These are phyloP conservation scores for Corynorhinus townsendii DNA, from an alignment of 2,113 vertebrate species.

Conservation along the genomic window DNA sequence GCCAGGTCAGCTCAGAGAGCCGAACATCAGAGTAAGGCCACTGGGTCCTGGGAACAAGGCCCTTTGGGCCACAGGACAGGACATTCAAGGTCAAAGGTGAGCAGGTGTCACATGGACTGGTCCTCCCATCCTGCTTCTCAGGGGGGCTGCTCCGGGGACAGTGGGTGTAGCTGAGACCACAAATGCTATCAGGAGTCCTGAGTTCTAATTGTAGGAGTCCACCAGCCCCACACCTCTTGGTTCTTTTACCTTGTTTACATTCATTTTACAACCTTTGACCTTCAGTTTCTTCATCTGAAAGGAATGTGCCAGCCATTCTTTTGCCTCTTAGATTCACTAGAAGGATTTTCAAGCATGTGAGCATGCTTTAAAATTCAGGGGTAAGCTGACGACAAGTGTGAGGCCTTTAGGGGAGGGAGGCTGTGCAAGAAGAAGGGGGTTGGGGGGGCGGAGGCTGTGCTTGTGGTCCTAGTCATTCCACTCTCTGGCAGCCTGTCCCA, in stretches of 20 bases:
- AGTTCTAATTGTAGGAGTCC: neutral
- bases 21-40: neutral
- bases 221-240: neutral
- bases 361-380: neutral
- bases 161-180: neutral
- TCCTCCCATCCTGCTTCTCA: neutral
- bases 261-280: neutral
- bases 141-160: neutral
- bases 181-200: neutral
- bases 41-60: neutral
- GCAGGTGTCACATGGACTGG: neutral
- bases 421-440: neutral
- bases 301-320: neutral
- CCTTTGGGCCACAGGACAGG: neutral
- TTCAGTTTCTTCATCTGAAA: neutral
- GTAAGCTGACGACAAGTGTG: rapidly evolving
- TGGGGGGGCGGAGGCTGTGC: neutral
- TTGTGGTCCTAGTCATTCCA: rapidly evolving
- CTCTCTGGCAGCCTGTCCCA: neutral
- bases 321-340: neutral
- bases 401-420: neutral
- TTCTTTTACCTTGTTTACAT: neutral
- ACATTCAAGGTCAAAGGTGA: neutral
- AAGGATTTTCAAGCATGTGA: neutral
- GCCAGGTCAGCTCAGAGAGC: neutral